These are phyloP conservation scores for Vireo griseus DNA, from an alignment of 2,797 vertebrate genomes.

Conservation along the genomic window DNA sequence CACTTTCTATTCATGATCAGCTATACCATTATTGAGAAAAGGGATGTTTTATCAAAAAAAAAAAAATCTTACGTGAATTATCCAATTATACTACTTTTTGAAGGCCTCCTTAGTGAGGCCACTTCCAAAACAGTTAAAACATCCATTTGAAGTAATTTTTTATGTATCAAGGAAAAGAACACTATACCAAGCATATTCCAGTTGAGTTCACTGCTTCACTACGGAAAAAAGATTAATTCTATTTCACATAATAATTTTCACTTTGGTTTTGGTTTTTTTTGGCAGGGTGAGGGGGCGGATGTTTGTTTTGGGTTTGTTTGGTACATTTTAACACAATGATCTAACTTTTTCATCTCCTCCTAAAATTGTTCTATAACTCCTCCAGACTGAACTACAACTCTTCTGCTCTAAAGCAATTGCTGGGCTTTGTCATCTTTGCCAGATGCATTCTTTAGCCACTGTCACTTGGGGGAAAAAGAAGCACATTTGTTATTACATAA, in stretches of 20 bases:
- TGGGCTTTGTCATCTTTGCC: background rate
- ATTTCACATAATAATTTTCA: background rate
- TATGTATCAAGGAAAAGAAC: background rate
- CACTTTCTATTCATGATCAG: background rate
- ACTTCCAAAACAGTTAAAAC: background rate
- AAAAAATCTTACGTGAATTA: background rate
- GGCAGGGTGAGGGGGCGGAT: fast-evolving
- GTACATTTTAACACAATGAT: background rate
- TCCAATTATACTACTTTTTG: background rate
- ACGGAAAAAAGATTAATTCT: background rate
- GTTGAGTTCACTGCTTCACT: background rate
- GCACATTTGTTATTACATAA: background rate
- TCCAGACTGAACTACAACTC: background rate
- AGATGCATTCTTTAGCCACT: background rate
- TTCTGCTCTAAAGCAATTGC: background rate
- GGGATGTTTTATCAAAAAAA: background rate
- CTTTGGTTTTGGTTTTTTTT: background rate
- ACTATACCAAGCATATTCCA: background rate
- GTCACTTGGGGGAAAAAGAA: background rate
- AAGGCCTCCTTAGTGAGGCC: background rate
- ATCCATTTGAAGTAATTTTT: background rate
- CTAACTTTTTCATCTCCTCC: background rate
- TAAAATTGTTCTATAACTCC: background rate
- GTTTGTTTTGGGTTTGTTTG: background rate
- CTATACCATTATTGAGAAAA: background rate